phyloP scores from a whole-genome alignment of 2,113 vertebrate genomes.

The Platysternon megacephalum region DNA sequence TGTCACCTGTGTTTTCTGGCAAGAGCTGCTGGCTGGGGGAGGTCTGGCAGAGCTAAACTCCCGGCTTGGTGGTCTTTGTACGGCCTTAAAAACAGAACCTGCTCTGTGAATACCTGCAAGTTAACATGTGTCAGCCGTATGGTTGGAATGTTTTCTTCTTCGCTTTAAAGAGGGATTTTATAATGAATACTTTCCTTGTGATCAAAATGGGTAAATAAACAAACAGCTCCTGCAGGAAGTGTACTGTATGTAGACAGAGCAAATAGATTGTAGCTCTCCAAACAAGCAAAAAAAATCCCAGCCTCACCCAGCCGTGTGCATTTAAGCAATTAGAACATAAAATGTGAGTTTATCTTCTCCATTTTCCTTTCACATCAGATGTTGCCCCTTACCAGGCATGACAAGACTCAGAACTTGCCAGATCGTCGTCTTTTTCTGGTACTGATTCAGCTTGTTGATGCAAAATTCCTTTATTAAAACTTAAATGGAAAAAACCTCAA shows the following conservation, averaged over 20 bases:
- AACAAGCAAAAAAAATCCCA: not conserved
- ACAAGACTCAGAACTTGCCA: conserved; percentile 19
- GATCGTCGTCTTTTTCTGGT: not conserved
- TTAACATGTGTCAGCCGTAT: conserved; percentile 73
- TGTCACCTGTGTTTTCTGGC: conserved; percentile 81
- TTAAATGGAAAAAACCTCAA: not conserved
- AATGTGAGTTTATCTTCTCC: conserved; percentile 62
- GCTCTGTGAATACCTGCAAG: conserved; percentile 74
- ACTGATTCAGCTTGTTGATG: not conserved
- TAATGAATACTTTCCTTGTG: conserved; percentile 77
- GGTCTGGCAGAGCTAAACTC: conserved; percentile 76
- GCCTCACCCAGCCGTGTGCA: not conserved
- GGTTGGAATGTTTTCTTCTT: conserved; percentile 69
- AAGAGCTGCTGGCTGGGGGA: conserved; percentile 74
- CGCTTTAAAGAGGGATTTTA: conserved; percentile 62
- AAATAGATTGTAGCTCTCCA: conserved; percentile 60
- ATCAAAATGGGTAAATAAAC: conserved; percentile 71
- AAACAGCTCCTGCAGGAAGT: conserved; percentile 67
- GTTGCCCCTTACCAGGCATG: conserved; percentile 20
- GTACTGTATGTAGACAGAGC: conserved; percentile 34
- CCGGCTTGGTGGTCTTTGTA: conserved; percentile 76
- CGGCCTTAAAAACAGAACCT: conserved; percentile 76
- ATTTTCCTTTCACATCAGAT: conserved; percentile 66
- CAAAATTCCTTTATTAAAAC: not conserved
- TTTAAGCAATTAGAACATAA: conserved; percentile 59